Conservation (phyloP, 2,113 vertebrate genomes). For the Tauraco erythrolophus region DNA sequence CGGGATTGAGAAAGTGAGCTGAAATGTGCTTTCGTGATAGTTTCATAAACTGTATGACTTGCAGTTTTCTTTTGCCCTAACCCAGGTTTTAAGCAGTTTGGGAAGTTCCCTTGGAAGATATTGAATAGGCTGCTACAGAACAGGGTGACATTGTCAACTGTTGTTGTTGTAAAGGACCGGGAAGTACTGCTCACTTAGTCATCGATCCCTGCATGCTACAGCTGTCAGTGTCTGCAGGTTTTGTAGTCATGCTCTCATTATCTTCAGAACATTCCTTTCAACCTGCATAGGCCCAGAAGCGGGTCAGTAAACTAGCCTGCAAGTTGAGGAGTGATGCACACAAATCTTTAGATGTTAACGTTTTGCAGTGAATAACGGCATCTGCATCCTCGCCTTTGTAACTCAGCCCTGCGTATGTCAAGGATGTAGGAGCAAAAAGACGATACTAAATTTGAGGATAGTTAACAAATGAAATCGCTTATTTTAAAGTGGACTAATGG, state of each 20-base stretch:
- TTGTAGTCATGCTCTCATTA: not conserved
- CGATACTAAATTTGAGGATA: not conserved
- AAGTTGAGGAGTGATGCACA: not conserved
- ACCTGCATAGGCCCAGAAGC: constrained; percentile 24
- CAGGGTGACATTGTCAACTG: constrained; percentile 13
- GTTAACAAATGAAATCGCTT: not conserved
- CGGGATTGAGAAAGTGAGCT: not conserved
- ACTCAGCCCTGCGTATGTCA: not conserved
- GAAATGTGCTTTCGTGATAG: not conserved
- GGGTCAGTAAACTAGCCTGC: not conserved
- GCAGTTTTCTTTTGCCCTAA: not conserved
- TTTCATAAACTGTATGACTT: not conserved
- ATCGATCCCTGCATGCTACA: not conserved
- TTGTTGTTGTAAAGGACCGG: not conserved
- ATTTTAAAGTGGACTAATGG: not conserved
- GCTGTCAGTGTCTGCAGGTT: constrained; percentile 32
- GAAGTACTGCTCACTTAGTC: not conserved
- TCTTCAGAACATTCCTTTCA: not conserved
- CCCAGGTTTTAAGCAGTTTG: not conserved
- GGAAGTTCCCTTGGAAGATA: not conserved
- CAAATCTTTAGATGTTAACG: not conserved
- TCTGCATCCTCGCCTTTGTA: constrained; percentile 13
- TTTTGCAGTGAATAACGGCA: not conserved
- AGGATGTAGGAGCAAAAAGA: not conserved
- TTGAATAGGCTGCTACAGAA: not conserved